Conservation (phyloP, 2,888 invertebrate species). For the Chaetogeoica ovagalla region DNA sequence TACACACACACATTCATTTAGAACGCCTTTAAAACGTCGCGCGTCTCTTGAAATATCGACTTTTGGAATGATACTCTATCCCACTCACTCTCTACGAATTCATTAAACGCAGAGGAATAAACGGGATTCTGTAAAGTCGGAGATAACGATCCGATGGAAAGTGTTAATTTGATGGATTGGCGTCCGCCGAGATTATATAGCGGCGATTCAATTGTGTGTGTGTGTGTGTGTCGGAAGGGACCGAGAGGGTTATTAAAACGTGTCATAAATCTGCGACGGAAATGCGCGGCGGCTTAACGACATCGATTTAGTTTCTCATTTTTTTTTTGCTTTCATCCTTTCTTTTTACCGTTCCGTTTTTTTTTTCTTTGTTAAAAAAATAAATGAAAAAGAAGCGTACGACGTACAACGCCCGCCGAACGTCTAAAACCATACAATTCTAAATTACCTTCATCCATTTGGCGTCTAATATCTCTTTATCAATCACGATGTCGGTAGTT, state of each 20-base stretch:
- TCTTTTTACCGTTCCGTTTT: no score
- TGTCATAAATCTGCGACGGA: constrained; percentile 42
- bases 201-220: constrained; percentile 42
- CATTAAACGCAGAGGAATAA: constrained; percentile 24
- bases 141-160: constrained; percentile 45
- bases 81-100: not conserved
- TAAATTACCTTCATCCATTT: constrained; percentile 76
- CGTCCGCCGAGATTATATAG: constrained; percentile 38
- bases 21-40: constrained; percentile 8
- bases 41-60: constrained; percentile 34
- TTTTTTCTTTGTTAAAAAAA: not conserved
- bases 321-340: no score
- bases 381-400: no score
- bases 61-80: constrained; percentile 22
- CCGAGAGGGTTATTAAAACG: constrained; percentile 49
- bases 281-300: constrained; percentile 17
- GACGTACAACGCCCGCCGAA: not conserved
- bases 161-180: constrained; percentile 50
- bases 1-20: no score
- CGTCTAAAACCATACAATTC: constrained; percentile 39
- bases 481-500: constrained; percentile 67
- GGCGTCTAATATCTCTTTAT: constrained; percentile 76
- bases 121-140: constrained; percentile 26
- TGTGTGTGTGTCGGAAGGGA: no score
- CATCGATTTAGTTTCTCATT: no score